Conservation (phyloP, 37 sponge, comb jelly and placozoan species). For the Theonella swinhoei region DNA sequence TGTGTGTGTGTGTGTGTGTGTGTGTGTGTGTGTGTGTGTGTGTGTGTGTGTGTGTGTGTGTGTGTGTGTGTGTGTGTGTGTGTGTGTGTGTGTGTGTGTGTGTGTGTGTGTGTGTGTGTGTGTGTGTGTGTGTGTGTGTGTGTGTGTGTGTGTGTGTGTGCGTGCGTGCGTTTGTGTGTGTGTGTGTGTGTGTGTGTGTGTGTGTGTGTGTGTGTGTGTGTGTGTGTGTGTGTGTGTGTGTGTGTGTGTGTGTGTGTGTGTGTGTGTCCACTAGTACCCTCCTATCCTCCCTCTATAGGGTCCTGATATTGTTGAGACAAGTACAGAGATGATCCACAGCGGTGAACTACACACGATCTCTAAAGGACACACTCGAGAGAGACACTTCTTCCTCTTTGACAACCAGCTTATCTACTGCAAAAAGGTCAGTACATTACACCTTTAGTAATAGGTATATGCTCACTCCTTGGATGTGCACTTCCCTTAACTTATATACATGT, state of each 20-base stretch:
- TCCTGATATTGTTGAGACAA: slow-evolving; percentile 74
- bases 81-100: too few species aligned
- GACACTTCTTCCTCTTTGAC: slow-evolving; percentile 97
- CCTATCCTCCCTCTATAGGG: slow-evolving; percentile 52
- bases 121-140: too few species aligned
- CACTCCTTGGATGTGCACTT: background rate
- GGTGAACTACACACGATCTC: slow-evolving; percentile 91
- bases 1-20: too few species aligned
- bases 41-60: too few species aligned
- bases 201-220: too few species aligned
- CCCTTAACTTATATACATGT: background rate
- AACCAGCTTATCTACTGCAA: slow-evolving; percentile 96
- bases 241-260: slow-evolving; percentile 45
- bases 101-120: too few species aligned
- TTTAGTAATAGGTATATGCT: too few species aligned
- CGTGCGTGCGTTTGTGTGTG: too few species aligned
- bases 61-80: too few species aligned
- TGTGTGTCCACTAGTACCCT: background rate
- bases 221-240: slow-evolving; percentile 60
- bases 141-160: too few species aligned
- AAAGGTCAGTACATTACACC: slow-evolving; percentile 68
- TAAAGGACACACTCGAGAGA: slow-evolving; percentile 90
- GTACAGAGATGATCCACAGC: slow-evolving; percentile 81
- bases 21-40: too few species aligned
- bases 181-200: too few species aligned